Evolutionary conservation across 2,797 vertebrate genomes (phyloP).

Genomic region (Betta splendens): DNA sequence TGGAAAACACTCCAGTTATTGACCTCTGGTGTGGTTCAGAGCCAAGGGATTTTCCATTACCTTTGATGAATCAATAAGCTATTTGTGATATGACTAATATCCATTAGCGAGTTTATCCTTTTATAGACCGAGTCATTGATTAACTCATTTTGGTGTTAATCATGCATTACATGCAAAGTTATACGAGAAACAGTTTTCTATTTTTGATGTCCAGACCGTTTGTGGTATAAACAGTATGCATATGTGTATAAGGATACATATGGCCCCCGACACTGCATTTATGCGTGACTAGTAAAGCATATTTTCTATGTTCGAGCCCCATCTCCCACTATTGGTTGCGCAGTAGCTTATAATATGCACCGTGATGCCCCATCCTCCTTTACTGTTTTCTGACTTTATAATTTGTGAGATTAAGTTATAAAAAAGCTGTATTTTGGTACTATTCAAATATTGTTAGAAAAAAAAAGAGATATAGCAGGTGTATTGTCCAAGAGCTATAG

Average conservation of each 20-base stretch:
- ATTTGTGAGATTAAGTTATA: conserved; percentile 77
- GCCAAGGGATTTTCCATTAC: conserved; percentile 51
- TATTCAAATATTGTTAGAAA: conserved; percentile 75
- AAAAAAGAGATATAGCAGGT: conserved; percentile 73
- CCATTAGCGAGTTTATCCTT: conserved; percentile 62
- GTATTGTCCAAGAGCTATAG: conserved; percentile 76
- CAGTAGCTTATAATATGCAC: conserved; percentile 79
- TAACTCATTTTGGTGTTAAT: conserved; percentile 73
- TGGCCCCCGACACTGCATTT: conserved; percentile 72
- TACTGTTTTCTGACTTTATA: conserved; percentile 73
- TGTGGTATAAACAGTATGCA: conserved; percentile 79
- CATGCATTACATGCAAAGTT: conserved; percentile 58
- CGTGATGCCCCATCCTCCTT: conserved; percentile 74
- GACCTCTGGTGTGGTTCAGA: conserved; percentile 36
- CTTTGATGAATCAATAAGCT: conserved; percentile 65
- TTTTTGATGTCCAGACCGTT: conserved; percentile 76
- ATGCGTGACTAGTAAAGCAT: conserved; percentile 69
- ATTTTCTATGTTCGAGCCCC: conserved; percentile 75
- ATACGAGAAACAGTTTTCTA: conserved; percentile 69
- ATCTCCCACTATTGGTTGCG: conserved; percentile 75
- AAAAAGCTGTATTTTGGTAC: conserved; percentile 81
- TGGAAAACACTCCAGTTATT: conserved; percentile 28
- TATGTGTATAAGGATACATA: conserved; percentile 77
- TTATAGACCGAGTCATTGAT: conserved; percentile 64
- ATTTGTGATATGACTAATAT: conserved; percentile 60